Evolutionary conservation across 92 coral and sea anemone genomes (phyloP).

Genomic region (Epizoanthus stellaris): DNA sequence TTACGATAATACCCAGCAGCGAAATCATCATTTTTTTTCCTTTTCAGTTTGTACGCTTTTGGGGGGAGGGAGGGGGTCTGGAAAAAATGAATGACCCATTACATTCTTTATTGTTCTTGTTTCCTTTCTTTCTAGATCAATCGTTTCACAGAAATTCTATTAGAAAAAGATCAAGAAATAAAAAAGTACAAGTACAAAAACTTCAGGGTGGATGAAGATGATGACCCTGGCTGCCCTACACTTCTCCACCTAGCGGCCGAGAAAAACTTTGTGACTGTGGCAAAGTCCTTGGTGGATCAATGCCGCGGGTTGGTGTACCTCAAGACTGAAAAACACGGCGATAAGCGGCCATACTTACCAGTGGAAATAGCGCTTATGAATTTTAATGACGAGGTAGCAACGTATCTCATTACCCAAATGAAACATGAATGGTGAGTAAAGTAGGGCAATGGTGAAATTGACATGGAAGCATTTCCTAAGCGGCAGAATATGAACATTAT

Average conservation of each 20-base stretch:
- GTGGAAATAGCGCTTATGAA: constrained; percentile 83
- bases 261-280: constrained; percentile 77
- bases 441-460: not conserved
- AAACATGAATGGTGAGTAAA: constrained; percentile 91
- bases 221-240: constrained; percentile 77
- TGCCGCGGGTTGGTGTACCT: constrained; percentile 78
- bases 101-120: not conserved
- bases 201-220: constrained; percentile 88
- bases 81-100: no score
- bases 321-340: constrained; percentile 75
- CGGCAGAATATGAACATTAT: no score
- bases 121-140: constrained; percentile 65
- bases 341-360: constrained; percentile 65
- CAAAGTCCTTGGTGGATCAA: constrained; percentile 78
- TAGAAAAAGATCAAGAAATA: constrained; percentile 65
- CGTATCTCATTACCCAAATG: constrained; percentile 90
- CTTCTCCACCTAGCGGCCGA: constrained; percentile 94
- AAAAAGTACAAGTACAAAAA: constrained; percentile 69
- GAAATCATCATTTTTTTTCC: no score
- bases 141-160: constrained; percentile 89
- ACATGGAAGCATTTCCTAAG: no score
- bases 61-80: no score
- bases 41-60: no score
- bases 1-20: no score
- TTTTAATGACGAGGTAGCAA: constrained; percentile 82